These are phyloP conservation scores for Quadroppia sp. DNA, from an alignment of 2,888 invertebrate genomes.

Conservation along the genomic window DNA sequence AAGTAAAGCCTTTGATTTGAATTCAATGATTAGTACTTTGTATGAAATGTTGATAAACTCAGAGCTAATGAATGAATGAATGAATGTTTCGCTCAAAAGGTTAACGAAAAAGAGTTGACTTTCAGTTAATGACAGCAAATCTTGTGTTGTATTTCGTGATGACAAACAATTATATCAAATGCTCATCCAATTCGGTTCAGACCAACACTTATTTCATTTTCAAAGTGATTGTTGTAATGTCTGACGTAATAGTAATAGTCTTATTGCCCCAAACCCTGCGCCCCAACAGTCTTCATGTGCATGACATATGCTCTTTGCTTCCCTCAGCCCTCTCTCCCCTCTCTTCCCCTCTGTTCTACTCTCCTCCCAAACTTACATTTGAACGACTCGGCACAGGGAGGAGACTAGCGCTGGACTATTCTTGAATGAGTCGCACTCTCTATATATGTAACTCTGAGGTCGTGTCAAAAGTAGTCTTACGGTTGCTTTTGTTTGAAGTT, in stretches of 20 bases:
- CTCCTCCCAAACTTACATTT: conserved; percentile 25
- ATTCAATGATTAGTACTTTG: too few relatives aligned
- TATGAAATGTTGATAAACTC: neutral
- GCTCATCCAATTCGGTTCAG: conserved; percentile 11
- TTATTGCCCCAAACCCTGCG: neutral
- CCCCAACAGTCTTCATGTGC: conserved; percentile 7
- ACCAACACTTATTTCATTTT: neutral
- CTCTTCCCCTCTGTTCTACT: neutral
- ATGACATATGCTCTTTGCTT: neutral
- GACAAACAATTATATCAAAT: conserved; percentile 31
- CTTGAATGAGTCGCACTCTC: conserved; percentile 10
- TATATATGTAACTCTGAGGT: conserved; percentile 31
- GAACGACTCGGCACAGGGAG: neutral
- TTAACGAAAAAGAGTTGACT: conserved; percentile 4
- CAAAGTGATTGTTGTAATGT: neutral
- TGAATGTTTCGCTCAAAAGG: neutral
- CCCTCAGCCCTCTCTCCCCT: conserved; percentile 29
- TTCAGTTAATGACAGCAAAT: neutral
- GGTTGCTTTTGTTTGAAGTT: conserved; percentile 26
- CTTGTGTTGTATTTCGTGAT: conserved; percentile 16
- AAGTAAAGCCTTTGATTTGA: conserved; percentile 4
- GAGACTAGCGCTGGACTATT: conserved; percentile 27
- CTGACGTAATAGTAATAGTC: conserved; percentile 32
- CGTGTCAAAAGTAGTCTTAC: conserved; percentile 33
- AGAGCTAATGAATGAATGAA: neutral